A percentile compares a stretch with the other conserved stretches of the same genome.
These are phyloP conservation scores for Orchesella cincta DNA, from an alignment of 1,140 invertebrate species.

Conservation along the genomic window DNA sequence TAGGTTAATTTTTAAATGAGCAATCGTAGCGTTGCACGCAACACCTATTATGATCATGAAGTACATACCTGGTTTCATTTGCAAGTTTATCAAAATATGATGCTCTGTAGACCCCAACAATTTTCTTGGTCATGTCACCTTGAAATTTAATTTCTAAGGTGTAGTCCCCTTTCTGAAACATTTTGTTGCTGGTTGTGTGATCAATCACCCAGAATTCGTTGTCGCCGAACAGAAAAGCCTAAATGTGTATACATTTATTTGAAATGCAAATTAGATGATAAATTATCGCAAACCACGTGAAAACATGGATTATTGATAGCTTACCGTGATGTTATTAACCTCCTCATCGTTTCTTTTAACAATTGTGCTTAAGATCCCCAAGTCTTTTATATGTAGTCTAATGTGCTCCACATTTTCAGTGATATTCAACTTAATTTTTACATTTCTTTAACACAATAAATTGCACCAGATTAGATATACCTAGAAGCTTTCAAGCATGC, in stretches of 20 bases:
- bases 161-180: constrained; percentile 65
- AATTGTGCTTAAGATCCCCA: constrained; percentile 55
- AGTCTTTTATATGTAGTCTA: constrained; percentile 56
- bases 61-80: constrained; percentile 65
- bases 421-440: constrained; percentile 48
- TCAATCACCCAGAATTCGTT: constrained; percentile 71
- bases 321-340: constrained; percentile 6
- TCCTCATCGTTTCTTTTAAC: constrained; percentile 39
- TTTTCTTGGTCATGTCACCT: constrained; percentile 66
- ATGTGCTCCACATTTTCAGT: constrained; percentile 54
- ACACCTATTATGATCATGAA: too few relatives aligned
- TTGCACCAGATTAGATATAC: not conserved
- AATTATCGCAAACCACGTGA: too few relatives aligned
- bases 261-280: constrained; percentile 8
- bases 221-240: constrained; percentile 59
- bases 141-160: constrained; percentile 67
- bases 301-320: not conserved
- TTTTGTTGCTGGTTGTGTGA: constrained; percentile 53
- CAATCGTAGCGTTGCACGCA: too few relatives aligned
- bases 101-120: constrained; percentile 79
- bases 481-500: not conserved
- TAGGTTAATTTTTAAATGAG: too few relatives aligned
- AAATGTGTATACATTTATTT: not conserved
- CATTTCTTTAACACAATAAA: constrained; percentile 49
- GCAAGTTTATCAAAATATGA: constrained; percentile 64